Evolutionary conservation across 2,113 vertebrate genomes (phyloP).

Genomic region (Petromus typicus): DNA sequence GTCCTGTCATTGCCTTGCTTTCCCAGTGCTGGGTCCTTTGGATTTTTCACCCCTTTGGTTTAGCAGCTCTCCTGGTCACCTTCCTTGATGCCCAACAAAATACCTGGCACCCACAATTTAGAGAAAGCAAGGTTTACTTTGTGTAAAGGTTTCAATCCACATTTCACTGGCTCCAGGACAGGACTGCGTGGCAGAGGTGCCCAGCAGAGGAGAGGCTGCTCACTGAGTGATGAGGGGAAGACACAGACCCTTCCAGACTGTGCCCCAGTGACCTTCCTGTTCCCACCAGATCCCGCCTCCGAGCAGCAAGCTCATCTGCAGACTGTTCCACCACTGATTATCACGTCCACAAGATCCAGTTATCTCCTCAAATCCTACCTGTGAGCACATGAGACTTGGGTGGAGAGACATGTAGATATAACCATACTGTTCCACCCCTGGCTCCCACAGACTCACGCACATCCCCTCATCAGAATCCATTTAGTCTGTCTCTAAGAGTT

Average conservation of each 20-base stretch:
- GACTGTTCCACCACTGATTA: background rate
- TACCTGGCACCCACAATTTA: background rate
- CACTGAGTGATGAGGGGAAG: background rate
- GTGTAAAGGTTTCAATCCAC: background rate
- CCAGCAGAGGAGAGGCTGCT: background rate
- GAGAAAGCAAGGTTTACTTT: background rate
- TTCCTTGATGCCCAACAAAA: background rate
- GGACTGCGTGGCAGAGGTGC: background rate
- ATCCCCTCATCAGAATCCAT: background rate
- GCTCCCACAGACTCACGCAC: background rate
- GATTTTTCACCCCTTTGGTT: background rate
- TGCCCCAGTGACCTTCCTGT: background rate
- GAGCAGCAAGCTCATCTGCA: background rate
- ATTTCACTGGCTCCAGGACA: background rate
- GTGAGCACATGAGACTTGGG: background rate
- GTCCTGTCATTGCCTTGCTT: background rate
- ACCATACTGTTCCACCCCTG: background rate
- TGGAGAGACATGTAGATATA: background rate
- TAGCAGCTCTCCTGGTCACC: background rate
- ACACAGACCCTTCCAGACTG: background rate
- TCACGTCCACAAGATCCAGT: background rate
- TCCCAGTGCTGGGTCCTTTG: background rate
- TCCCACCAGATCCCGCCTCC: background rate
- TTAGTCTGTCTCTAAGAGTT: background rate
- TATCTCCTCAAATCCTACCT: background rate